These are phyloP conservation scores for Cosmia pyralina DNA, from an alignment of 2,888 invertebrate species.

Conservation along the genomic window DNA sequence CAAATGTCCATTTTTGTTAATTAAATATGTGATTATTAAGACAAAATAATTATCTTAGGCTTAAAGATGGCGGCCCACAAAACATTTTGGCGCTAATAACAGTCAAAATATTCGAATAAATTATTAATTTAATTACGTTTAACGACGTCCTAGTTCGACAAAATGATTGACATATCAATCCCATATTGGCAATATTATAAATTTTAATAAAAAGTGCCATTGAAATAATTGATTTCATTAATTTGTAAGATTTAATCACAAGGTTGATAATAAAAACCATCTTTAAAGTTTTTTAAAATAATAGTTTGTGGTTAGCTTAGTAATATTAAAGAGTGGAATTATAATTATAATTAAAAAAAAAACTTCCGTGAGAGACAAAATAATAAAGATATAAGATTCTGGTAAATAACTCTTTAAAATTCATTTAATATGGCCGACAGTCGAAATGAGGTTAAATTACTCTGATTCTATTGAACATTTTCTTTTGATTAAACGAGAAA, in stretches of 20 bases:
- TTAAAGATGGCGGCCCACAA: not conserved
- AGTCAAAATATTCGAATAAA: constrained; percentile 17
- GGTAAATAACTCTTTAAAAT: constrained; percentile 1
- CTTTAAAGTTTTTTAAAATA: not conserved
- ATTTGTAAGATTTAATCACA: constrained; percentile 15
- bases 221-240: constrained; percentile 18
- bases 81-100: not conserved
- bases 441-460: not conserved
- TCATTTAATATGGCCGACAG: not conserved
- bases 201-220: constrained; percentile 1
- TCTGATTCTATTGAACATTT: not conserved
- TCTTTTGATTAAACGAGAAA: constrained; percentile 10
- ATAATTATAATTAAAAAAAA: not conserved
- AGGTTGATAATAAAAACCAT: not conserved
- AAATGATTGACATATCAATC: constrained; percentile 4
- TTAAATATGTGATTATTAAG: not conserved
- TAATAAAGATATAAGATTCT: not conserved
- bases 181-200: constrained; percentile 31
- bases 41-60: not conserved
- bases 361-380: not conserved
- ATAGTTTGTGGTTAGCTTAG: constrained; percentile 1
- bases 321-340: constrained; percentile 9
- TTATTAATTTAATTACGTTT: constrained; percentile 25
- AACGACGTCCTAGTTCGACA: not conserved
- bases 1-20: too few relatives aligned